Percentiles rank a stretch among this genome's conserved stretches.
Conservation (phyloP, 2,797 vertebrate species). For the Echeneis naucrates region DNA sequence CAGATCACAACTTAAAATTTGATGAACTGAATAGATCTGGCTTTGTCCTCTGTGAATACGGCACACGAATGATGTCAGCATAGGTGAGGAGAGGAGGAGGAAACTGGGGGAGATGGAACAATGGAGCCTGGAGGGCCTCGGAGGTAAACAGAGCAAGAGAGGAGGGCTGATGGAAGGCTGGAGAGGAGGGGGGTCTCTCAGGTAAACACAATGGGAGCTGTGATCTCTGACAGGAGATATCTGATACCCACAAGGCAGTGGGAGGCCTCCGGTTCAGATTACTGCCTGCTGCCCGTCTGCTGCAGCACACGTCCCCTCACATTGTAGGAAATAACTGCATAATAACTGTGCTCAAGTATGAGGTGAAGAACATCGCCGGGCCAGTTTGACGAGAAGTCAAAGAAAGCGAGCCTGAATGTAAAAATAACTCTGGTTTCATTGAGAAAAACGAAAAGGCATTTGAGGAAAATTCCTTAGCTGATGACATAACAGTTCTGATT, state of each 20-base stretch:
- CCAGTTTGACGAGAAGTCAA: background rate
- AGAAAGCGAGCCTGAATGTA: conserved; percentile 4
- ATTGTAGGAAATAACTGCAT: conserved; percentile 10
- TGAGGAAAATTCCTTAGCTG: background rate
- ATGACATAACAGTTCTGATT: background rate
- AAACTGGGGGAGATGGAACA: background rate
- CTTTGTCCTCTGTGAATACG: conserved; percentile 40
- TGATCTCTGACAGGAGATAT: conserved; percentile 83
- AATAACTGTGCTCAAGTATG: conserved; percentile 15
- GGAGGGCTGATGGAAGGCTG: conserved; percentile 45
- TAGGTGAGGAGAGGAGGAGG: conserved; percentile 43
- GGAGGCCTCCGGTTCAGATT: conserved; percentile 75
- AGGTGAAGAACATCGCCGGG: conserved; percentile 15
- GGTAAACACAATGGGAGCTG: conserved; percentile 80
- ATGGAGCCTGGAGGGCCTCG: conserved; percentile 19
- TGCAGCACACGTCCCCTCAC: conserved; percentile 33
- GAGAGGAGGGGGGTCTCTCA: conserved; percentile 61
- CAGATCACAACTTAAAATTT: background rate
- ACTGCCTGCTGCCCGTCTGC: conserved; percentile 77
- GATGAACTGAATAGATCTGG: background rate
- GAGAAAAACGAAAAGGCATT: background rate
- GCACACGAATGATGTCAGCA: conserved; percentile 69
- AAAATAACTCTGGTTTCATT: conserved; percentile 10
- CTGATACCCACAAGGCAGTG: conserved; percentile 72
- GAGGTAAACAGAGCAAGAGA: conserved; percentile 60